Percentiles rank a stretch among this genome's conserved stretches.
These are phyloP conservation scores for Rhea pennata DNA, from an alignment of 2,113 vertebrate species.

Conservation along the genomic window DNA sequence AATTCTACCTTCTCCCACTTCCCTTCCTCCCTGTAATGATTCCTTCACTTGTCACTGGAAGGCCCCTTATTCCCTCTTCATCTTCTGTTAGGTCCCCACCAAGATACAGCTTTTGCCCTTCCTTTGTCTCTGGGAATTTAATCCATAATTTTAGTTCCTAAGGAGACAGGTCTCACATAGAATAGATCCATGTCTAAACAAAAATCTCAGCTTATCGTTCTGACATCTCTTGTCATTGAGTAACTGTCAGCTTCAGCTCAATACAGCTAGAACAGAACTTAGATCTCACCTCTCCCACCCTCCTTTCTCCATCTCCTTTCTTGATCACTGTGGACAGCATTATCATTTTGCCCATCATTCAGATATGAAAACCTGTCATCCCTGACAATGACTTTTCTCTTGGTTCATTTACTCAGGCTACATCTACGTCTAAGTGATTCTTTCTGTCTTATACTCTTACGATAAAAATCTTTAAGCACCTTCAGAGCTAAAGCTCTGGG, in stretches of 20 bases:
- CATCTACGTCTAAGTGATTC: background rate
- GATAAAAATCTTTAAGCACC: background rate
- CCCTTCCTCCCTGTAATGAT: background rate
- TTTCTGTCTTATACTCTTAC: background rate
- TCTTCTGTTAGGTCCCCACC: background rate
- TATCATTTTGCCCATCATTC: background rate
- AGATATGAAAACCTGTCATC: background rate
- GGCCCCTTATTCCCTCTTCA: background rate
- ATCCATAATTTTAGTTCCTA: background rate
- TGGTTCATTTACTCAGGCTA: background rate
- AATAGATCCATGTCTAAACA: background rate
- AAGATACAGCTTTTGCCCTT: background rate
- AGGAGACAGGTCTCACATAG: background rate
- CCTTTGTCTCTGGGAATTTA: background rate
- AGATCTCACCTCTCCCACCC: background rate
- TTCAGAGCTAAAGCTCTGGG: background rate
- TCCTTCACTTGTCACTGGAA: background rate
- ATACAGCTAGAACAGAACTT: background rate
- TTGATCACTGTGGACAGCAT: background rate
- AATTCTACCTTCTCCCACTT: background rate
- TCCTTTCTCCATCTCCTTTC: background rate
- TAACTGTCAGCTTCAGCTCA: background rate
- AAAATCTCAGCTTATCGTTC: background rate
- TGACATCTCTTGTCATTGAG: background rate
- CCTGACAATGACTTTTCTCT: background rate